Percentiles rank a stretch among this genome's conserved stretches.
These are phyloP conservation scores for Furcula furcula DNA, from an alignment of 2,888 invertebrate species.

Conservation along the genomic window DNA sequence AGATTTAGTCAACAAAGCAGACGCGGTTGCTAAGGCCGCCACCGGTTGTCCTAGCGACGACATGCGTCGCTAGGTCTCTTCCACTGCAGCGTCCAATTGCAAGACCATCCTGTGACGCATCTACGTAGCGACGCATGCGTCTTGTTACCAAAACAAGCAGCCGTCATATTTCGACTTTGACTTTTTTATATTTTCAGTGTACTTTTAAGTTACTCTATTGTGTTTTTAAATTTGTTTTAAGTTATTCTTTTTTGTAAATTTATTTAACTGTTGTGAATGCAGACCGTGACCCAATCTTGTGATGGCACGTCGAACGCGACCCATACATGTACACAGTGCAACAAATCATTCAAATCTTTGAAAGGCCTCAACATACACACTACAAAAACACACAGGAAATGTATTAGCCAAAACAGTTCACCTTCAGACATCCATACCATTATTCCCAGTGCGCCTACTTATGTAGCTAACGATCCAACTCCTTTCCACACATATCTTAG, in stretches of 20 bases:
- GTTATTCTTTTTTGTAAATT: constrained; percentile 7
- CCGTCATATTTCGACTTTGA: constrained; percentile 5
- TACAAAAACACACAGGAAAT: too few species aligned
- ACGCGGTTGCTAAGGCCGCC: too few species aligned
- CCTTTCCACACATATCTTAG: constrained; percentile 1
- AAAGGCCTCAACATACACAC: constrained; percentile 12
- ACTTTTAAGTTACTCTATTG: constrained; percentile 2
- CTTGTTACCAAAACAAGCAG: neutral
- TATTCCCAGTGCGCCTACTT: constrained; percentile 2
- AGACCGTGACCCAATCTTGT: constrained; percentile 8
- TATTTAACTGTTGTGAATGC: constrained; percentile 8
- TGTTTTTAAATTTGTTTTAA: constrained; percentile 2
- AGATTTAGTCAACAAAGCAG: too few species aligned
- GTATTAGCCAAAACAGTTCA: constrained; percentile 7
- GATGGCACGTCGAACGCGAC: constrained; percentile 7
- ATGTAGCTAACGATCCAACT: constrained; percentile 8
- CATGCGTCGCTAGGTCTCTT: too few species aligned
- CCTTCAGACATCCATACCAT: constrained; percentile 5
- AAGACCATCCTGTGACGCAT: too few species aligned
- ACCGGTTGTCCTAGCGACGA: too few species aligned
- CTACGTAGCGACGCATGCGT: too few species aligned
- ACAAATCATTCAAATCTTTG: constrained; percentile 11
- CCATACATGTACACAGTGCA: too few species aligned
- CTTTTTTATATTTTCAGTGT: constrained; percentile 5
- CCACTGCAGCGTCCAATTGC: too few species aligned